These are phyloP conservation scores for Exocentrus adspersus DNA, from an alignment of 2,888 invertebrate genomes.

Conservation along the genomic window DNA sequence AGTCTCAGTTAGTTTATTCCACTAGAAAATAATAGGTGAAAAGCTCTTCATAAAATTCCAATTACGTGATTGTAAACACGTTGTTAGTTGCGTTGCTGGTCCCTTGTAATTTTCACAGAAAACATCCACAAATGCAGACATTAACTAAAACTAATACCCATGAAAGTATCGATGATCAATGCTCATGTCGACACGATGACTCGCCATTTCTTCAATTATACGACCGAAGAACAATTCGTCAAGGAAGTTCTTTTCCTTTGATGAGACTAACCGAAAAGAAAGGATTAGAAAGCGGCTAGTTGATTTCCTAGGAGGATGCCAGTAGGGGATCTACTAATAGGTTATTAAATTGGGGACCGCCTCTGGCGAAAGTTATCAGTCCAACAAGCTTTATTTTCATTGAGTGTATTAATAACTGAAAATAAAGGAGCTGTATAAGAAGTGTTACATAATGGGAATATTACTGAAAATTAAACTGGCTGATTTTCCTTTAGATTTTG, in stretches of 20 bases:
- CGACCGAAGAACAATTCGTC: not conserved
- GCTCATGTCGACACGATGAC: not conserved
- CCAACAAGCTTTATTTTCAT: not conserved
- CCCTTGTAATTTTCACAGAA: too few species aligned
- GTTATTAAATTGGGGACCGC: conserved; percentile 15
- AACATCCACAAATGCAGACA: too few species aligned
- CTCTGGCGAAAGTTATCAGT: conserved; percentile 11
- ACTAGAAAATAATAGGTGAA: too few species aligned
- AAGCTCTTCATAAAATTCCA: too few species aligned
- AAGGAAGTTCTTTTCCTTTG: conserved; percentile 8
- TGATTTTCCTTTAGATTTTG: too few species aligned
- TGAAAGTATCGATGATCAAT: too few species aligned
- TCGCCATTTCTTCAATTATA: not conserved
- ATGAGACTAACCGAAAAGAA: not conserved
- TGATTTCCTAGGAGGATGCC: conserved; percentile 15
- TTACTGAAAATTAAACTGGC: too few species aligned
- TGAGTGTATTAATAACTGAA: too few species aligned
- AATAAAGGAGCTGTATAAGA: not conserved
- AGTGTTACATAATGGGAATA: too few species aligned
- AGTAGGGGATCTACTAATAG: conserved; percentile 1
- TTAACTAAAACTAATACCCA: not conserved
- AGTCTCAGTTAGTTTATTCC: too few species aligned
- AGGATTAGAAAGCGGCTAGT: conserved; percentile 1
- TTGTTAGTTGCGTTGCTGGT: too few species aligned
- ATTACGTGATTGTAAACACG: too few species aligned